These are phyloP conservation scores for Xiphophorus maculatus DNA, from an alignment of 2,113 vertebrate species.

Conservation along the genomic window DNA sequence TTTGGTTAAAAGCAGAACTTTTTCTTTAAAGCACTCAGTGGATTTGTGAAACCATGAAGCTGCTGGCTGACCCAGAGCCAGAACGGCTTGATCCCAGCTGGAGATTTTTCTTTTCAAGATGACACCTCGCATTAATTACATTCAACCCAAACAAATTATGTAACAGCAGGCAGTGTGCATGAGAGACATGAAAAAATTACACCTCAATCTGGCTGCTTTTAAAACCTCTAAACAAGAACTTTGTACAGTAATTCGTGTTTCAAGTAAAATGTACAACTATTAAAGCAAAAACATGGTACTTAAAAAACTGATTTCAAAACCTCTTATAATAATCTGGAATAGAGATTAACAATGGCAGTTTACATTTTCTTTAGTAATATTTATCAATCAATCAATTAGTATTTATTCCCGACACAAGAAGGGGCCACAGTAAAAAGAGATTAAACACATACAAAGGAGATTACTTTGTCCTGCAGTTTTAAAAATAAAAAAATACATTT, in stretches of 20 bases:
- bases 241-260: slow-evolving; percentile 3
- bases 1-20: neutral
- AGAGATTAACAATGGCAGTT: neutral
- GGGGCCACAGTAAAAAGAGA: no score
- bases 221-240: neutral
- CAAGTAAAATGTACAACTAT: neutral
- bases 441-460: no score
- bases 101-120: slow-evolving; percentile 50
- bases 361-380: no score
- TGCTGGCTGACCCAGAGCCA: slow-evolving; percentile 1
- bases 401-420: no score
- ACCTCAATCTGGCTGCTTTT: slow-evolving; percentile 9
- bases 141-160: slow-evolving; percentile 23
- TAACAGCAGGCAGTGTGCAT: neutral
- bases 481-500: neutral
- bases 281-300: neutral
- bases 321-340: no score
- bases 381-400: no score
- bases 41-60: neutral
- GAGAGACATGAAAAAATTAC: neutral
- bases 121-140: slow-evolving; percentile 36
- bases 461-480: neutral
- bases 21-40: neutral
- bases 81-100: slow-evolving; percentile 41
- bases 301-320: neutral